Evolutionary conservation across 1,140 invertebrate species (phyloP).

Genomic region (Meloidogyne hapla): DNA sequence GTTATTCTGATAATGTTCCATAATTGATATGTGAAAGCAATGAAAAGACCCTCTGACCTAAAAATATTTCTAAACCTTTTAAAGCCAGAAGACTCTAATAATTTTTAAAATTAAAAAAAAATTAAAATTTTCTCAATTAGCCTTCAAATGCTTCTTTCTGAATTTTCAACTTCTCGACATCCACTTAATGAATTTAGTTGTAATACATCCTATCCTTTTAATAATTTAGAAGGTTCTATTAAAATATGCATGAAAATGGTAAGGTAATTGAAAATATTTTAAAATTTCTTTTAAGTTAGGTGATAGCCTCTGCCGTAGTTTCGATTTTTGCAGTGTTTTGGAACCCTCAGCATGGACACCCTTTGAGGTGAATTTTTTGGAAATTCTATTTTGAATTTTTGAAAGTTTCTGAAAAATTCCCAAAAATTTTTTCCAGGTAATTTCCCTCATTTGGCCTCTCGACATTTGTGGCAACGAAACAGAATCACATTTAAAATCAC

Average conservation of each 20-base stretch:
- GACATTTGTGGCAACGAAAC: constrained; percentile 16
- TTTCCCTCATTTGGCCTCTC: constrained; percentile 22
- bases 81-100: no score
- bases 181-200: constrained; percentile 12
- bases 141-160: not conserved
- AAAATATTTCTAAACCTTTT: no score
- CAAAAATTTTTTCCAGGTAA: constrained; percentile 4
- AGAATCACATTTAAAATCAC: not conserved
- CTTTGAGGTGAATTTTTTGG: constrained; percentile 22
- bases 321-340: constrained; percentile 11
- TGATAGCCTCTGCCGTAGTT: not conserved
- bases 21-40: no score
- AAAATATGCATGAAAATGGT: constrained; percentile 3
- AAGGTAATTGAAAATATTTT: not conserved
- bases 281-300: not conserved
- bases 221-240: constrained; percentile 15
- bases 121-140: not conserved
- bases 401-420: not conserved
- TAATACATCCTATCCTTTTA: constrained; percentile 6
- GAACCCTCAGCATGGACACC: constrained; percentile 9
- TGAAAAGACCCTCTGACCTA: no score
- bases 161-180: not conserved
- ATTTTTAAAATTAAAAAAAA: no score
- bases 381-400: not conserved
- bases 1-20: no score